Evolutionary conservation across 2,113 vertebrate species (phyloP), one percentile per base, ranked within the genome.

Genomic region (Probosciger aterrimus): DNA sequence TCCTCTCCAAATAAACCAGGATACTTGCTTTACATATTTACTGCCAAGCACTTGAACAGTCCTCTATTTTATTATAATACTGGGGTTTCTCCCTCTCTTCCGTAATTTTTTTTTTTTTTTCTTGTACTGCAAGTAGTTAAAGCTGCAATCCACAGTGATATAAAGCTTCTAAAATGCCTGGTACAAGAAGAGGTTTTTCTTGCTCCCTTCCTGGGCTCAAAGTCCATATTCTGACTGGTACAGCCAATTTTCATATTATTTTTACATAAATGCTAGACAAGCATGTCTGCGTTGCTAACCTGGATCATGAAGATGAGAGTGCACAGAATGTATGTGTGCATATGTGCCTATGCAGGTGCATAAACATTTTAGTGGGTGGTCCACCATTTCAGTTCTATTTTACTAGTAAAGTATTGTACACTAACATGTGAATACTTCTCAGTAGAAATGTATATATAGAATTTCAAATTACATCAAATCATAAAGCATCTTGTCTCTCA

Each of bases 221-320:
- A 96, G 96, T 96, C 97, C 92, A 97, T 86, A 93, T 82, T 95
- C 91, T 86, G 88, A 96, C 79, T 94, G 88, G 76, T 86, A 82
- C 43, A 88, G 91, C 59, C 96, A 97, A 96, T 97, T 97, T 97
- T 97, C 96, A 88, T 96, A 96, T 94, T 98, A 97, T 98, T 98
- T 97, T 98, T 98, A 98, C 97, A 98, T 97, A 97, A 97, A 97
- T 95, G 95, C 95, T 96, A 97, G 96, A 97, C 97, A 97, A 97
- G 96, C 96, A 93, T 96, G 96, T 96, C 97, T 97, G 93, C 49
- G 3, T 92, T 94, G 94, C 95, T 92, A 97, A 97, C 93, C 89
- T 96, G 91, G 70, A 94, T 96, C 94, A 75, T 70, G 82, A 95
- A 95, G 95, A 63, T 44, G 94, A 94, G 95, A 97, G 88, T 68